phyloP scores from a whole-genome alignment of 2,888 invertebrate genomes.

The Hylaea fasciaria region DNA sequence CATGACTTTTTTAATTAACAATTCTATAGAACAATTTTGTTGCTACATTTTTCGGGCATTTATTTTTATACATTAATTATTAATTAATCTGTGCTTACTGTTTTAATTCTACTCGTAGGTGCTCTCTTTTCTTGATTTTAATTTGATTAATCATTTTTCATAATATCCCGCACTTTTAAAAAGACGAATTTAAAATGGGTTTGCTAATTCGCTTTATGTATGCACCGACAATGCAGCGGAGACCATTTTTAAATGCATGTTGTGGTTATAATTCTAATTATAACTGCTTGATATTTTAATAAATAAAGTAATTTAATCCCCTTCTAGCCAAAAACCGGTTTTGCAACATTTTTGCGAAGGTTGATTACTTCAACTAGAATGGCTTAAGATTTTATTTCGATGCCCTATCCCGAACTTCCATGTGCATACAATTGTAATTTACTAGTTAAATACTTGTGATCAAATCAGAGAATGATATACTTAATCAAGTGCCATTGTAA shows the following conservation, averaged over 20 bases:
- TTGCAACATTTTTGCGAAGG: neutral
- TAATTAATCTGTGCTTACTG: neutral
- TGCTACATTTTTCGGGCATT: neutral
- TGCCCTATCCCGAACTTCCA: too few species aligned
- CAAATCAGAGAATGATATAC: neutral
- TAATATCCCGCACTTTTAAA: neutral
- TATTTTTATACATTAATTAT: neutral
- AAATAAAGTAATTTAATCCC: too few species aligned
- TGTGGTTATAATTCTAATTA: too few species aligned
- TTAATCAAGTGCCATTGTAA: conserved; percentile 33
- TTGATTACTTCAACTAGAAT: neutral
- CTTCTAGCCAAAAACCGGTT: too few species aligned
- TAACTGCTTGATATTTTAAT: too few species aligned
- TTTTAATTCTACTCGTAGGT: neutral
- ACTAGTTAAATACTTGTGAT: neutral
- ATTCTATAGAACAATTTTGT: neutral
- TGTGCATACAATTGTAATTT: neutral
- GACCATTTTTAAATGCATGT: too few species aligned
- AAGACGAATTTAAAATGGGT: too few species aligned
- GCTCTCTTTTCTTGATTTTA: neutral
- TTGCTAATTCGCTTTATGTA: too few species aligned
- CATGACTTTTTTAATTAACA: neutral
- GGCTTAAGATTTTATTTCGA: too few species aligned
- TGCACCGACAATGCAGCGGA: too few species aligned
- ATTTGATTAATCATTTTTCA: too few species aligned